Conservation (phyloP, 2,888 invertebrate genomes). For the Entomobrya proxima region DNA sequence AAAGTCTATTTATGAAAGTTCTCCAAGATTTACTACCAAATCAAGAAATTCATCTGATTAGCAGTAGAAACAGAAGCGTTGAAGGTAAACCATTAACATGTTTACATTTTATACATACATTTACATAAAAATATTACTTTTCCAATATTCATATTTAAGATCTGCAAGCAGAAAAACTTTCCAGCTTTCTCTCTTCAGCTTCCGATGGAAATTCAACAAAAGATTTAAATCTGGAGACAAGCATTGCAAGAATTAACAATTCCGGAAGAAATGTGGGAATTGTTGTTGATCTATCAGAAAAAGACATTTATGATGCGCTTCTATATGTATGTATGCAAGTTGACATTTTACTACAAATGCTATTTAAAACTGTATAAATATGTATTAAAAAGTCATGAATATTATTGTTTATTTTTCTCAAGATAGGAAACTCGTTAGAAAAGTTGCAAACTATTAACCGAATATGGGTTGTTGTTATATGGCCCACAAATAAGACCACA, state of each 20-base stretch:
- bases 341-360: background rate
- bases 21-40: too few relatives aligned
- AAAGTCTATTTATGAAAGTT: too few relatives aligned
- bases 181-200: too few relatives aligned
- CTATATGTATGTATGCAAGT: conserved; percentile 1
- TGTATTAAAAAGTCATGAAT: background rate
- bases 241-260: background rate
- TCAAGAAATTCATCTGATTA: too few relatives aligned
- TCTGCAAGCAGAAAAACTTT: too few relatives aligned
- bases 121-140: too few relatives aligned
- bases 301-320: background rate
- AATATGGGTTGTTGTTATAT: conserved; percentile 30
- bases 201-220: too few relatives aligned
- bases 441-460: background rate
- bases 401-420: background rate
- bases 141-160: too few relatives aligned
- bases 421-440: conserved; percentile 17
- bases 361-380: background rate
- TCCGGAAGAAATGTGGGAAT: background rate
- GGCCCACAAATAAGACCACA: conserved; percentile 15
- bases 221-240: background rate
- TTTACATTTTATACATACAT: too few relatives aligned
- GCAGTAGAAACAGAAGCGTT: too few relatives aligned
- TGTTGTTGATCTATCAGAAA: background rate
- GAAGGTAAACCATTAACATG: too few relatives aligned